Percentiles rank a stretch among this genome's conserved stretches.
Evolutionary conservation across 2,797 vertebrate genomes (phyloP).

Genomic region (Gadopsis marmoratus): DNA sequence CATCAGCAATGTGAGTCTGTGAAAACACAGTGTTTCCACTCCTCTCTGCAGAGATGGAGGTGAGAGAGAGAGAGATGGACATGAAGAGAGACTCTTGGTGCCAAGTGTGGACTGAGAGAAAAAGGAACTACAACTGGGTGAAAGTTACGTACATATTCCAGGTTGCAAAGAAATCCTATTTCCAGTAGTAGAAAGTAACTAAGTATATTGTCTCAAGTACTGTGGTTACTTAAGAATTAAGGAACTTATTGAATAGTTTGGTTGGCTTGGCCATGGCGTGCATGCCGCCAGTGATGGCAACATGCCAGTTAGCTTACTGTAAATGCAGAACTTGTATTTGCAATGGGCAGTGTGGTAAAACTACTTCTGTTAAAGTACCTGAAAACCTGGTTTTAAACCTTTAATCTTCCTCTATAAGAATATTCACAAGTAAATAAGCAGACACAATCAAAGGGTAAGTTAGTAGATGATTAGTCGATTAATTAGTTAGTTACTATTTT

Average conservation of each 20-base stretch:
- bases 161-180: background rate
- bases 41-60: constrained; percentile 29
- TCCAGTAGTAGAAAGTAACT: background rate
- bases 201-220: background rate
- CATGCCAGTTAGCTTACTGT: background rate
- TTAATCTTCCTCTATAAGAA: background rate
- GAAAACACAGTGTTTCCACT: constrained; percentile 60
- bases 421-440: background rate
- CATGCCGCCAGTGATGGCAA: background rate
- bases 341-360: no score
- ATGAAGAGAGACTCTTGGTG: constrained; percentile 4
- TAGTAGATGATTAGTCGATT: background rate
- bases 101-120: constrained; percentile 11
- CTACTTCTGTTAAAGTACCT: background rate
- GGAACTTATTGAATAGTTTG: background rate
- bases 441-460: background rate
- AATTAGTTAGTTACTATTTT: background rate
- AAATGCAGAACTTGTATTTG: background rate
- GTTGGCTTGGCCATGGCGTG: background rate
- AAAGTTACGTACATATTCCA: background rate
- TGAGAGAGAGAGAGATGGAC: constrained; percentile 8
- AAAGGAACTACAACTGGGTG: background rate
- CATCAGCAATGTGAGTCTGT: constrained; percentile 45
- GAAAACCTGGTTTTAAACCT: background rate
- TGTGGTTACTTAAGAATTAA: background rate